Percentiles rank a stretch among this genome's conserved stretches.
Evolutionary conservation across 2,113 vertebrate species (phyloP).

Genomic region (Anolis sagrei): DNA sequence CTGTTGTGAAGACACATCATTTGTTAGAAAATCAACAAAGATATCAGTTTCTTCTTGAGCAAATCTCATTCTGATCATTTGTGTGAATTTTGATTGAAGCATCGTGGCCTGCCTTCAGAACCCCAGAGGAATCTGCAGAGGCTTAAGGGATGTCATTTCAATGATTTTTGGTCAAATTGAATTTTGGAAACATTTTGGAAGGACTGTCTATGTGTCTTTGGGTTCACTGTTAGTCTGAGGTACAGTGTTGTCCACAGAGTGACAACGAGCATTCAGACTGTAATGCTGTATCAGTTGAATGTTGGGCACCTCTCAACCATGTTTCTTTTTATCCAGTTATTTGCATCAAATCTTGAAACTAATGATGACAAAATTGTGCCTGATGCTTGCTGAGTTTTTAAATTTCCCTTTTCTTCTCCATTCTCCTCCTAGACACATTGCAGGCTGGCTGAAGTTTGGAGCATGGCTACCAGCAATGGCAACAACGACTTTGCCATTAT

Average conservation of each 20-base stretch:
- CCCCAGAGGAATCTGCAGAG: neutral
- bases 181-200: neutral
- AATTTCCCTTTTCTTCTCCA: neutral
- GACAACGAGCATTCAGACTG: neutral
- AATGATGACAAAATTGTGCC: neutral
- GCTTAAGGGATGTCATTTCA: too few relatives aligned
- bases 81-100: neutral
- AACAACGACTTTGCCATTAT: slow-evolving; percentile 71
- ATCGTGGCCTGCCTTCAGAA: neutral
- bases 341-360: neutral
- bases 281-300: neutral
- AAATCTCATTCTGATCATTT: neutral
- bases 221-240: neutral
- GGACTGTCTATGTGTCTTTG: neutral
- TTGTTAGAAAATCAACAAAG: too few relatives aligned
- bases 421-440: slow-evolving; percentile 46
- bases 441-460: slow-evolving; percentile 46
- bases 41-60: too few relatives aligned
- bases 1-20: neutral
- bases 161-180: neutral
- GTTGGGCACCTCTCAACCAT: neutral
- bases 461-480: slow-evolving; percentile 78
- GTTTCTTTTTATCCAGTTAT: neutral
- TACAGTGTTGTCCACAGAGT: neutral
- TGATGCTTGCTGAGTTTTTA: slow-evolving; percentile 16